Evolutionary conservation across 2,113 vertebrate genomes (phyloP).

Genomic region (Lycaon pictus): DNA sequence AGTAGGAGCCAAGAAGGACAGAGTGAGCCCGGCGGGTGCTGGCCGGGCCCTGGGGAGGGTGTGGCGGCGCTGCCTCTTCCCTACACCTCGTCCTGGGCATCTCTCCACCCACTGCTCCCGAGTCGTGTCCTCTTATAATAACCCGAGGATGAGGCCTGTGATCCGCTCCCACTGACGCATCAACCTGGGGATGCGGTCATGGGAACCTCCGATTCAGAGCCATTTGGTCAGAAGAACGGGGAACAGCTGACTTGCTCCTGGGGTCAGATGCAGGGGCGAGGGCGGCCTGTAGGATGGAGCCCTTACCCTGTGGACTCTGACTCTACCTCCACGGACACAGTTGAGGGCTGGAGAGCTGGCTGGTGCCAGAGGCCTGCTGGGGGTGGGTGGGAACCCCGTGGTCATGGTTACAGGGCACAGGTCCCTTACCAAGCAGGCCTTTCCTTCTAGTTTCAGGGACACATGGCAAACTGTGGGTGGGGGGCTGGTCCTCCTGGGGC

Average conservation of each 20-base stretch:
- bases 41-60: too few relatives aligned
- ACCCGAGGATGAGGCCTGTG: background rate
- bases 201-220: background rate
- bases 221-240: background rate
- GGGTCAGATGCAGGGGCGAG: fast-evolving
- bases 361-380: too few relatives aligned
- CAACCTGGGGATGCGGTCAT: background rate
- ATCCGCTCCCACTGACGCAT: background rate
- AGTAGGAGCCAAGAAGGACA: background rate
- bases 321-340: background rate
- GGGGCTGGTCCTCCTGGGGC: background rate
- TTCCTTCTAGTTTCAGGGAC: background rate
- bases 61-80: background rate
- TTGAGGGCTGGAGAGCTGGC: too few relatives aligned
- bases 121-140: background rate
- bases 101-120: background rate
- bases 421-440: background rate
- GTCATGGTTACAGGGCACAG: background rate
- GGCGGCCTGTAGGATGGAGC: background rate
- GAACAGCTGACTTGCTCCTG: background rate
- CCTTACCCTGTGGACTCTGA: background rate
- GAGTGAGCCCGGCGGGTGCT: background rate
- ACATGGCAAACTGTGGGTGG: background rate
- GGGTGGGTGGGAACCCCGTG: background rate
- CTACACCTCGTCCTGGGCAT: background rate